phyloP scores from a whole-genome alignment of 2,888 invertebrate species.

The Rhyacophila evoluta region DNA sequence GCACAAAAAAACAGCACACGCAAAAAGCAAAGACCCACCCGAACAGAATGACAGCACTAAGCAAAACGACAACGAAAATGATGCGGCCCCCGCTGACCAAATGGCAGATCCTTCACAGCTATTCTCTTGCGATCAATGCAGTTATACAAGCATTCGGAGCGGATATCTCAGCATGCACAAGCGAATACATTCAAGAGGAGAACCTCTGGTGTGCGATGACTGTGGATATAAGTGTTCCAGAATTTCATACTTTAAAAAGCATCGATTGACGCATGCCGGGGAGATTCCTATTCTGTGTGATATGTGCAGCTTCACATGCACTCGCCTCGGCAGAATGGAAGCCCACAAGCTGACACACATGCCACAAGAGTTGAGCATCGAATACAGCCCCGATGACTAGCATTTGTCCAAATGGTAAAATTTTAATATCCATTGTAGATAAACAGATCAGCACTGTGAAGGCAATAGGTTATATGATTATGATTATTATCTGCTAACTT shows the following conservation, averaged over 20 bases:
- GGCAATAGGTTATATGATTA: too few relatives aligned
- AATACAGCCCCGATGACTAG: background rate
- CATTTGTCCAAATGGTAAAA: background rate
- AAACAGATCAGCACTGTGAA: too few relatives aligned
- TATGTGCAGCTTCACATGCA: constrained; percentile 39
- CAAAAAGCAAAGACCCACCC: background rate
- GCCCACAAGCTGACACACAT: constrained; percentile 43
- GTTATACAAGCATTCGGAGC: constrained; percentile 40
- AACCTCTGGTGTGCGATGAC: constrained; percentile 44
- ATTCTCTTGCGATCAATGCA: constrained; percentile 49
- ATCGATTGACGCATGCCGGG: constrained; percentile 38
- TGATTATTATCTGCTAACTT: too few relatives aligned
- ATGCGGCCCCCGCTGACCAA: background rate
- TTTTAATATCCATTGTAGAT: background rate
- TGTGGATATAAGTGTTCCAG: constrained; percentile 49
- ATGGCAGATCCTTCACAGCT: background rate
- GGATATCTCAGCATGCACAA: constrained; percentile 48
- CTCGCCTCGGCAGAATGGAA: constrained; percentile 33
- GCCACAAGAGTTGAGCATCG: constrained; percentile 26
- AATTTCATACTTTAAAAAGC: constrained; percentile 46
- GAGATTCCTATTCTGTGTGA: constrained; percentile 35
- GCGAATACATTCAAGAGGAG: constrained; percentile 40
- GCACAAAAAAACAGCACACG: constrained; percentile 36
- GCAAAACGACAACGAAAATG: background rate
- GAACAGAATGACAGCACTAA: background rate